Conservation (phyloP, 1,140 invertebrate species). For the Heliothis subflexa region DNA sequence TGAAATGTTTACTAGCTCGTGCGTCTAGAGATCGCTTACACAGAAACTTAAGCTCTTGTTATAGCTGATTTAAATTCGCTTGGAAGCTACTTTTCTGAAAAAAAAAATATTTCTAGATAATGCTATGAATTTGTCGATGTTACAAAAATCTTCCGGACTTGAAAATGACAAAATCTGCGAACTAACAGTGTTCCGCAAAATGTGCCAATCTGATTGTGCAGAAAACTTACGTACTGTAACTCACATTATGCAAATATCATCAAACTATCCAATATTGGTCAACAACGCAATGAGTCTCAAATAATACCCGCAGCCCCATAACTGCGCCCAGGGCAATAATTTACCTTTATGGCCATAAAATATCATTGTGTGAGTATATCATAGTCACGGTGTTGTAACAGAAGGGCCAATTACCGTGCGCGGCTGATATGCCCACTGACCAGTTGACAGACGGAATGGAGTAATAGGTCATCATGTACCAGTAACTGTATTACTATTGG, state of each 20-base stretch:
- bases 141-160: too few species aligned
- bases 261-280: background rate
- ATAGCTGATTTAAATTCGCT: too few species aligned
- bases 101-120: too few species aligned
- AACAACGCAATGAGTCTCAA: background rate
- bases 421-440: background rate
- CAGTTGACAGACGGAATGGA: background rate
- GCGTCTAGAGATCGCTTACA: too few species aligned
- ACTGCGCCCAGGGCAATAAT: conserved; percentile 1
- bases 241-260: background rate
- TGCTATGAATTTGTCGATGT: too few species aligned
- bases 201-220: too few species aligned
- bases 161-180: too few species aligned
- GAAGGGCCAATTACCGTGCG: background rate
- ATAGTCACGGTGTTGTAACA: conserved; percentile 7
- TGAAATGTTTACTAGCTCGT: too few species aligned
- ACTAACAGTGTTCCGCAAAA: too few species aligned
- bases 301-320: background rate
- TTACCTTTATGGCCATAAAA: conserved; percentile 31
- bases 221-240: background rate
- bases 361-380: conserved; percentile 13
- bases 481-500: background rate
- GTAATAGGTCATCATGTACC: background rate
- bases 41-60: too few species aligned
- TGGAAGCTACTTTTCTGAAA: too few species aligned